Evolutionary conservation across 1,140 invertebrate species (phyloP), one percentile per base, ranked within the genome.

Genomic region (Pogonomyrmex barbatus): DNA sequence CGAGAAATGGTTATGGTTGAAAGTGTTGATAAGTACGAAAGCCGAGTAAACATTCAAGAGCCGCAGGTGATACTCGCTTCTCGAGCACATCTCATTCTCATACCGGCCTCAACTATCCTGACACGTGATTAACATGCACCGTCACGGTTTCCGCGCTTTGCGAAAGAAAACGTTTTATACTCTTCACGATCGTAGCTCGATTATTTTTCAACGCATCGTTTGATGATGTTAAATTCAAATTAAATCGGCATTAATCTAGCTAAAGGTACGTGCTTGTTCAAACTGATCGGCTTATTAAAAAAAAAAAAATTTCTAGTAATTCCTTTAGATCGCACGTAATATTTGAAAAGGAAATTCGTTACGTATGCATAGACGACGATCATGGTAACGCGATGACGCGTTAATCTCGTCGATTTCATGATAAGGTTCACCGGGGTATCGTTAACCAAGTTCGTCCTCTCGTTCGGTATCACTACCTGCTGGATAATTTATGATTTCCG

Each of bases 401-500:
- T 71, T 73, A 83, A 83, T 73, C 42, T 58, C n/a, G 79, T 82
- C 54, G 30, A 60, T 83, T 75, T 83, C n/a, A 12, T n/a, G n/a
- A 5, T 47, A 60, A 73, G 17, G 56, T 75, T 83, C 79, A 83
- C 42, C 54, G 10, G 54, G 79, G 68, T 75, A 75, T 83, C 79
- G 79, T 83, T 83, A 83, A 83, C 36, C 78, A 81, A 81, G 79
- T 83, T 75, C n/a, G 79, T 8, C 42, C 39, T 83, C 79, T 73
- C n/a, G 67, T 73, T 83, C 42, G 30, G n/a, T 45, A 39, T 73
- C 79, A 42, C 68, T 60, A 73, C 47, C 67, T 36, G n/a, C 14
- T 83, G 54, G 54, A 83, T 83, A 83, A 83, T 83, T 75, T 73
- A 83, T 56, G 79, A 75, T 45, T 83, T 50, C 68, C 68, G 33